Evolutionary conservation across 2,113 vertebrate species (phyloP), one percentile per base, ranked within the genome.

Genomic region (Larimichthys crocea): DNA sequence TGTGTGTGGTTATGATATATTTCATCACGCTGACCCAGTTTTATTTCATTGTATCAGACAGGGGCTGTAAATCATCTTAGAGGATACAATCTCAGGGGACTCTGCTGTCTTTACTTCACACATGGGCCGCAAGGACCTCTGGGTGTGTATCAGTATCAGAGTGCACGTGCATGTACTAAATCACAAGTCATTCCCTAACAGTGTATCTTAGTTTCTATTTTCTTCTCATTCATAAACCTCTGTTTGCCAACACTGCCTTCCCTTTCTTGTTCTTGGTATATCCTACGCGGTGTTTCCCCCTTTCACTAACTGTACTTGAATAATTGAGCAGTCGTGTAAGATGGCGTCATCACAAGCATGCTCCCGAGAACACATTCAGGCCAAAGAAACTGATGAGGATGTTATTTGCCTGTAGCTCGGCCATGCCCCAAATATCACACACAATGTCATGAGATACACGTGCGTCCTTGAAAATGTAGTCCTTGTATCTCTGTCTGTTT

Each of bases 11-110:
- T 82, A 70, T 72, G 67, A 67, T 88, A 60, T 80, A 81, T 91
- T 92, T 92, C 66, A 91, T 92, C 86, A 89, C 48, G 74, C 57
- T 88, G 92, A 88, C 92, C 93, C 91, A 92, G 70, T 91, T 93
- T 87, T 83, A 59, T 83, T 83, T 81, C 60, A 83, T 75, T 84
- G 71, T 76, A 50, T 88, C 52, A 91, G 91, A 91, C 89, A 91
- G 64, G 55, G 83, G 68, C 81, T 57, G 69, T 92, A 92, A 92
- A 92, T 94, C 92, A 93, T 82, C 52, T 71, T 73, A 65, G 82
- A 90, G 70, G 85, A 85, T 77, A 3, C 29, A 55, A 26, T 87
- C 88, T 86, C 91, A 50, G 20, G 85, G 88, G 90, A 88, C 24
- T 57, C 75, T 49, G 49, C 78, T 83, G 91, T 84, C 86, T 89